A percentile compares a stretch with the other conserved stretches of the same genome.
Evolutionary conservation across 2,113 vertebrate species (phyloP).

Genomic region (Sceloporus tristichus): DNA sequence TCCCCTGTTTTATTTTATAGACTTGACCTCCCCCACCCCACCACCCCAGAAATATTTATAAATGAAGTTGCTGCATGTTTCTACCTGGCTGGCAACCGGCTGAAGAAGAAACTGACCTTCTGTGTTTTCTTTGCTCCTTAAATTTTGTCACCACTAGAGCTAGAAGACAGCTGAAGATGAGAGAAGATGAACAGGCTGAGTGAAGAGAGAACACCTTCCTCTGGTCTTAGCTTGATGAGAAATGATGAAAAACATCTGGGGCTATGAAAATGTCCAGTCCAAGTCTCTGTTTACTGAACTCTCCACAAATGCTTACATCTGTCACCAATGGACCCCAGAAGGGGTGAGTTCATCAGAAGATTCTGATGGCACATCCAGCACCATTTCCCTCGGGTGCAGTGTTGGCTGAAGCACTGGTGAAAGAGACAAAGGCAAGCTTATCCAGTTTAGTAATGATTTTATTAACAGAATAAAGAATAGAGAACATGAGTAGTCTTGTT

Average conservation of each 20-base stretch:
- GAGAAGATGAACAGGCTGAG: slow-evolving; percentile 71
- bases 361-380: slow-evolving; percentile 65
- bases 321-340: slow-evolving; percentile 75
- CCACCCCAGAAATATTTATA: slow-evolving; percentile 2
- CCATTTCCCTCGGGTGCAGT: slow-evolving; percentile 56
- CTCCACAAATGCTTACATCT: slow-evolving; percentile 77
- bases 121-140: slow-evolving; percentile 72
- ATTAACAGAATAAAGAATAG: slow-evolving; percentile 60
- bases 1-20: not conserved
- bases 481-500: slow-evolving; percentile 14
- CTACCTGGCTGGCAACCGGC: slow-evolving; percentile 28
- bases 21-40: not conserved
- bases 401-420: slow-evolving; percentile 56
- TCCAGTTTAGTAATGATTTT: slow-evolving; percentile 56
- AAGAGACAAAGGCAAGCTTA: slow-evolving; percentile 58
- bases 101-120: slow-evolving; percentile 43
- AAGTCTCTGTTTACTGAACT: slow-evolving; percentile 76
- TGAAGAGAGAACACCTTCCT: slow-evolving; percentile 74
- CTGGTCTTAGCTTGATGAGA: slow-evolving; percentile 71
- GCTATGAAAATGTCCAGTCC: slow-evolving; percentile 76
- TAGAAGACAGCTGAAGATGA: slow-evolving; percentile 73
- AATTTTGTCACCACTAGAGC: slow-evolving; percentile 58
- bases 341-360: slow-evolving; percentile 58
- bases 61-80: slow-evolving; percentile 47
- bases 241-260: slow-evolving; percentile 80